Conservation (phyloP, 1,140 invertebrate species). For the Trichomalopsis sarcophagae region DNA sequence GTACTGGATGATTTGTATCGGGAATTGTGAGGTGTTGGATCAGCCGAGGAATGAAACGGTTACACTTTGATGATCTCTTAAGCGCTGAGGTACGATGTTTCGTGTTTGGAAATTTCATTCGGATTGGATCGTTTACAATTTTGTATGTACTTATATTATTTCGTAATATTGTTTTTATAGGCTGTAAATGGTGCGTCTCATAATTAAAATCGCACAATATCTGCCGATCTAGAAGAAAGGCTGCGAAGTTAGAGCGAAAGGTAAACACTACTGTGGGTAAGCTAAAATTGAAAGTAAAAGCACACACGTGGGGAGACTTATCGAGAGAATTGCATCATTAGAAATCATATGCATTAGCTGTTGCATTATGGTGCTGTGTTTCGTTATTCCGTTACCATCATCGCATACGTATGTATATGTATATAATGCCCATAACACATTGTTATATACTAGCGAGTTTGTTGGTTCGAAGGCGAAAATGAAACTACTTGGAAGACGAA, state of each 20-base stretch:
- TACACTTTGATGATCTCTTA: background rate
- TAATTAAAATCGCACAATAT: too few species aligned
- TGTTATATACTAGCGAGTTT: background rate
- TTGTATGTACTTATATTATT: too few species aligned
- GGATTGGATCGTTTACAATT: too few species aligned
- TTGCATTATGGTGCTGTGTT: conserved; percentile 6
- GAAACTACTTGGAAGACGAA: background rate
- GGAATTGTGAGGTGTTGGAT: background rate
- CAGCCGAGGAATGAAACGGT: background rate
- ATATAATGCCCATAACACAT: background rate
- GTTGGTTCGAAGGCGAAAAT: background rate
- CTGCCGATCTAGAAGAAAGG: background rate
- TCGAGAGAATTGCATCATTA: conserved; percentile 31
- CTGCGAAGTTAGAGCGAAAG: background rate
- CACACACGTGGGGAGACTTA: background rate
- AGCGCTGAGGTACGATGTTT: too few species aligned
- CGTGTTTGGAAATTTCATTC: too few species aligned
- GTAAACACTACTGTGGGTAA: background rate
- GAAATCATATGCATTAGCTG: conserved; percentile 29
- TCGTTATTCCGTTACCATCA: conserved; percentile 9
- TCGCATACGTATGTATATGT: background rate
- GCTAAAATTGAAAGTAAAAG: conserved; percentile 23
- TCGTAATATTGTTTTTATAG: too few species aligned
- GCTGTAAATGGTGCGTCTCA: too few species aligned
- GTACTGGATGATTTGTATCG: background rate